Evolutionary conservation across 1,140 invertebrate genomes (phyloP).

Genomic region (Sweltsa coloradensis): DNA sequence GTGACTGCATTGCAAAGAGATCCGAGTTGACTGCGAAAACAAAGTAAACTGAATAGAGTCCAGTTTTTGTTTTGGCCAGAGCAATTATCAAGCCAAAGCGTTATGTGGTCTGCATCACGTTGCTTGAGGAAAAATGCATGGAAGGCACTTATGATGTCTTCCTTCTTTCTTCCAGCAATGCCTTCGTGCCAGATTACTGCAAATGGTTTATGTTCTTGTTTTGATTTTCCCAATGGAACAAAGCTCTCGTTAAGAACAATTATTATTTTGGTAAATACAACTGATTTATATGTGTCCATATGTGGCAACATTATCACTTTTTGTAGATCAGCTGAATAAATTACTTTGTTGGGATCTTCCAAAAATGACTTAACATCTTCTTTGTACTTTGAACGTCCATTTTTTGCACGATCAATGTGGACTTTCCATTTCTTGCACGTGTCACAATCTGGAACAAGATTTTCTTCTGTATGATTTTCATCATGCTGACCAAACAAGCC

Average conservation of each 20-base stretch:
- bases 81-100: slow-evolving; percentile 19
- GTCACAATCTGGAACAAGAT: slow-evolving; percentile 11
- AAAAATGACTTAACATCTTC: not conserved
- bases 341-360: slow-evolving; percentile 24
- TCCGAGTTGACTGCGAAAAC: slow-evolving; percentile 12
- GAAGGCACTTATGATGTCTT: slow-evolving; percentile 21
- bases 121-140: slow-evolving; percentile 10
- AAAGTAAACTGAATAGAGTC: slow-evolving; percentile 10
- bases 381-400: slow-evolving; percentile 12
- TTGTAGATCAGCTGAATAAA: slow-evolving; percentile 19
- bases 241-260: slow-evolving; percentile 20
- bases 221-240: slow-evolving; percentile 19
- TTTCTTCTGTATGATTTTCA: slow-evolving; percentile 13
- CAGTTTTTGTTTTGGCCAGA: slow-evolving; percentile 18
- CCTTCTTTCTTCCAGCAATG: slow-evolving; percentile 18
- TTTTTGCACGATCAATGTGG: slow-evolving; percentile 9
- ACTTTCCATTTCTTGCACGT: slow-evolving; percentile 10
- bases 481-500: slow-evolving; percentile 18
- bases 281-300: slow-evolving; percentile 21
- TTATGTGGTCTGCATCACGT: slow-evolving; percentile 17
- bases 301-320: slow-evolving; percentile 25
- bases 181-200: slow-evolving; percentile 21
- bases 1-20: slow-evolving; percentile 18
- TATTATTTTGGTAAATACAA: slow-evolving; percentile 16
- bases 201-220: slow-evolving; percentile 12